Evolutionary conservation across 1,140 invertebrate species (phyloP).

Genomic region (Dinothrombium tinctorium): DNA sequence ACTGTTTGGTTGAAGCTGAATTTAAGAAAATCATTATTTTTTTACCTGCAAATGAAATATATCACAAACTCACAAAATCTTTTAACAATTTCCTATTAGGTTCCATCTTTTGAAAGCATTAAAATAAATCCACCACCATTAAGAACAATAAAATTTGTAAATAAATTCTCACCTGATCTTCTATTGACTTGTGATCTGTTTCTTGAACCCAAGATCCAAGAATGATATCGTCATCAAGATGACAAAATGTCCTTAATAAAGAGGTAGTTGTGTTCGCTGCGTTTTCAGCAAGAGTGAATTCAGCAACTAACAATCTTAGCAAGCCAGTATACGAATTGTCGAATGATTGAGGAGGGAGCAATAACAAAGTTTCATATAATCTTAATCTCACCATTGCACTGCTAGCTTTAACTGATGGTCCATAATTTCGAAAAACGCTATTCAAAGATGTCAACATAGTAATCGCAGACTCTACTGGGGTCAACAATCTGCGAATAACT

Average conservation of each 20-base stretch:
- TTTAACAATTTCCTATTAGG: slow-evolving; percentile 25
- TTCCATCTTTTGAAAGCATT: slow-evolving; percentile 19
- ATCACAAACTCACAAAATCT: slow-evolving; percentile 23
- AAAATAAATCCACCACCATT: slow-evolving; percentile 19
- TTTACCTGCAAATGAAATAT: neutral
- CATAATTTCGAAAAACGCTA: slow-evolving; percentile 67
- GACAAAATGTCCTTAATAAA: slow-evolving; percentile 55
- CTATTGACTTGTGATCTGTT: slow-evolving; percentile 83
- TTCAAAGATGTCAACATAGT: slow-evolving; percentile 70
- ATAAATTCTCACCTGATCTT: slow-evolving; percentile 57
- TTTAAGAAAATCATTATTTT: slow-evolving; percentile 12
- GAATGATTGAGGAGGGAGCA: slow-evolving; percentile 55
- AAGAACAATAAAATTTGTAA: slow-evolving; percentile 22
- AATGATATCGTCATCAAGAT: slow-evolving; percentile 62
- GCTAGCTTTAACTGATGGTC: slow-evolving; percentile 73
- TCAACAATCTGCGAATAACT: slow-evolving; percentile 55
- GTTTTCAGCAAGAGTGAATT: slow-evolving; percentile 87
- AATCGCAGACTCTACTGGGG: slow-evolving; percentile 77
- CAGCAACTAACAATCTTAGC: slow-evolving; percentile 77
- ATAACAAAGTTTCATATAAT: slow-evolving; percentile 63
- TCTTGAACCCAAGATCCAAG: slow-evolving; percentile 69
- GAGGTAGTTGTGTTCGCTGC: slow-evolving; percentile 81
- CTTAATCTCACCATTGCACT: slow-evolving; percentile 72
- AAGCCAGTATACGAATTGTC: slow-evolving; percentile 66
- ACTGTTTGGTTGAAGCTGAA: slow-evolving; percentile 62